These are phyloP conservation scores for Sphenopsis melanotis DNA, from an alignment of 2,797 vertebrate genomes.

Conservation along the genomic window DNA sequence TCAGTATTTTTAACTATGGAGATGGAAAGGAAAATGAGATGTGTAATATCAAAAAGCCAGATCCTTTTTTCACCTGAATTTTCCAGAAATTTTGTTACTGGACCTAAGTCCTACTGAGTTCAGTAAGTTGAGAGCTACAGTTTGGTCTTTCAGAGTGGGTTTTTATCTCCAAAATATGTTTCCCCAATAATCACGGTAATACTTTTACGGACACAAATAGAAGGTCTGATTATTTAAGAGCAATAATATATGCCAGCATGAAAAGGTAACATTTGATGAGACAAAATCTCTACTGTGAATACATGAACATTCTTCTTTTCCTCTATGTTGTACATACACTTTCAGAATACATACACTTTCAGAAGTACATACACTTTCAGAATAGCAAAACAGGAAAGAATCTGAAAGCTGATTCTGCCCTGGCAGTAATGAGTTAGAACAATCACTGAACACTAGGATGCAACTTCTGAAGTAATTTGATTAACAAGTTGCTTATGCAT, in stretches of 20 bases:
- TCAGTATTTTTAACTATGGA: neutral
- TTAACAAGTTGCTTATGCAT: neutral
- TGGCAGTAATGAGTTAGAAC: neutral
- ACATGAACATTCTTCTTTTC: neutral
- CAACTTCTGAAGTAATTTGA: slow-evolving; percentile 2
- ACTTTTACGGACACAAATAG: neutral
- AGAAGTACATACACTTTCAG: neutral
- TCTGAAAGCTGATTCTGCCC: neutral
- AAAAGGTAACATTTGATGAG: neutral
- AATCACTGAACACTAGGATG: neutral
- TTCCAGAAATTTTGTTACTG: neutral
- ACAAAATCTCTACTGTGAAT: neutral
- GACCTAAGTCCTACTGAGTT: neutral
- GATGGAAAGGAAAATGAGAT: neutral
- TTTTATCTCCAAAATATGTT: neutral
- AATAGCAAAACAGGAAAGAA: neutral
- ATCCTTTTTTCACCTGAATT: neutral
- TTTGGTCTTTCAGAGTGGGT: neutral
- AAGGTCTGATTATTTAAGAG: neutral
- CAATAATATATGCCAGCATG: neutral
- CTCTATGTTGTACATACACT: neutral
- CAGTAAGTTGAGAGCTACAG: neutral
- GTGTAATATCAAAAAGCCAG: neutral
- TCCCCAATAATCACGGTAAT: neutral
- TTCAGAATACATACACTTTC: neutral